A percentile compares a stretch with the other conserved stretches of the same genome.
Conservation (phyloP, 2,113 vertebrate species). For the Athene cunicularia region DNA sequence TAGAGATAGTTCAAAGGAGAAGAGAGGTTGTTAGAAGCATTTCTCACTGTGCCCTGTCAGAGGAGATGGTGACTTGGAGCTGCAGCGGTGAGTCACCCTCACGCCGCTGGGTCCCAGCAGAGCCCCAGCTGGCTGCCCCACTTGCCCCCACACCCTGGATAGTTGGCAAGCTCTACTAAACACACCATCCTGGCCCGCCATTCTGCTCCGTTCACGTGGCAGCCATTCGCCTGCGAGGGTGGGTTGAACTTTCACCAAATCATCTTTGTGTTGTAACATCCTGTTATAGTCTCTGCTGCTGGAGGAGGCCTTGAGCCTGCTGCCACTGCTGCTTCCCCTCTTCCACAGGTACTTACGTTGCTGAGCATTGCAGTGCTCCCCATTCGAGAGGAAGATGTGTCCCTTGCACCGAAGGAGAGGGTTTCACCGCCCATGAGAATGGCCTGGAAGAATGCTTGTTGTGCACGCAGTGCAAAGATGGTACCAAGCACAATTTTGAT, state of each 20-base stretch:
- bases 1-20: neutral
- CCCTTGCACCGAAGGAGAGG: neutral
- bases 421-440: neutral
- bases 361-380: neutral
- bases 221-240: accelerated
- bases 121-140: accelerated
- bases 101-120: accelerated
- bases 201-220: accelerated
- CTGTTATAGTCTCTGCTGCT: neutral
- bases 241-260: neutral
- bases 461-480: conserved; percentile 51
- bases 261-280: neutral
- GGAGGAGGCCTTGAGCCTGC: neutral
- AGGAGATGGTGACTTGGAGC: accelerated
- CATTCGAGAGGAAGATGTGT: neutral
- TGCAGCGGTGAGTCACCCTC: accelerated
- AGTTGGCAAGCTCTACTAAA: accelerated
- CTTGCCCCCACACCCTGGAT: neutral
- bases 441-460: neutral
- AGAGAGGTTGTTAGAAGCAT: neutral
- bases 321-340: neutral
- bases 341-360: neutral
- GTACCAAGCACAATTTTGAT: neutral
- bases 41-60: neutral
- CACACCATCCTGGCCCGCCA: neutral